Percentiles rank a stretch among this genome's conserved stretches.
Conservation (phyloP, 2,797 vertebrate genomes). For the Sebastes trivittatus region DNA sequence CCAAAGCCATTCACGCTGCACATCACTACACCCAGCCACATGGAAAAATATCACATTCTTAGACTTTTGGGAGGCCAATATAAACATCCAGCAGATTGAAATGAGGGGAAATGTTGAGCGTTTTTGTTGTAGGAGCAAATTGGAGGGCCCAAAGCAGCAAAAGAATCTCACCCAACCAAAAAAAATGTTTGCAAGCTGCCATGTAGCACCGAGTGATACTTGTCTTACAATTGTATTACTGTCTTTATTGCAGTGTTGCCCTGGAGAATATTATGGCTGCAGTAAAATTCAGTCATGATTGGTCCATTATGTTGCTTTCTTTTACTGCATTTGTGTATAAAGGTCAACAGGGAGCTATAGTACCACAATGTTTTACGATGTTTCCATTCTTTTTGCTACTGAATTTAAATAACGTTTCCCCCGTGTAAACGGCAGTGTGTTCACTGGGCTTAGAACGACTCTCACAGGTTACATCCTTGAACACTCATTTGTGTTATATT, state of each 20-base stretch:
- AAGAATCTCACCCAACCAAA: neutral
- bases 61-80: constrained; percentile 9
- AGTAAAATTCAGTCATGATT: constrained; percentile 24
- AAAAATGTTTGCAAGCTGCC: neutral
- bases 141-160: neutral
- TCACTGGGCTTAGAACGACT: neutral
- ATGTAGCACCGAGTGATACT: neutral
- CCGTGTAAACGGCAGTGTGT: neutral
- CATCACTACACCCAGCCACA: neutral
- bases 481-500: neutral
- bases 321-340: constrained; percentile 14
- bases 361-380: constrained; percentile 19
- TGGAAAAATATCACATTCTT: neutral
- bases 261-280: neutral
- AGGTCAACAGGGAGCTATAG: constrained; percentile 18
- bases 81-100: constrained; percentile 13
- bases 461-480: neutral
- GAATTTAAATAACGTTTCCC: constrained; percentile 8
- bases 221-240: neutral
- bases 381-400: constrained; percentile 5
- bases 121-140: neutral
- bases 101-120: neutral
- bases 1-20: constrained; percentile 12
- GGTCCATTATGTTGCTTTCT: constrained; percentile 7
- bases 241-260: constrained; percentile 21